Conservation (phyloP, 2,113 vertebrate genomes). For the Amphiprion ocellaris region DNA sequence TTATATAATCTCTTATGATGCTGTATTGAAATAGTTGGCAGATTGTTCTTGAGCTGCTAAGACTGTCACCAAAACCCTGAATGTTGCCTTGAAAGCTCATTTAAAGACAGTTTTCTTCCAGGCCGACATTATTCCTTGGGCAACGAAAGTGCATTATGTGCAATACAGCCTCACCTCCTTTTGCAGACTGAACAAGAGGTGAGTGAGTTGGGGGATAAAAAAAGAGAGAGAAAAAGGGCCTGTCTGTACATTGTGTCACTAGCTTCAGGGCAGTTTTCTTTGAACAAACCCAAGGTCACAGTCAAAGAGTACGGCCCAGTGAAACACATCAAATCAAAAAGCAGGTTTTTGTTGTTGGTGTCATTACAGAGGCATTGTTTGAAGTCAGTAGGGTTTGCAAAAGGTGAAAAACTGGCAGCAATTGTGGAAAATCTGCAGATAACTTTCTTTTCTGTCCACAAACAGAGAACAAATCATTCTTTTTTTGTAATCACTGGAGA, state of each 20-base stretch:
- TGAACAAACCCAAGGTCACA: slow-evolving; percentile 54
- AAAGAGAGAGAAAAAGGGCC: background rate
- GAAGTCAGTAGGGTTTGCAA: background rate
- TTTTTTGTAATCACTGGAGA: background rate
- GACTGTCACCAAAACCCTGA: background rate
- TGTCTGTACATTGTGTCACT: slow-evolving; percentile 14
- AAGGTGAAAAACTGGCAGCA: slow-evolving; percentile 1
- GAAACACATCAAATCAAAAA: slow-evolving; percentile 34
- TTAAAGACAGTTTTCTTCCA: slow-evolving; percentile 3
- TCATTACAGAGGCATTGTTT: slow-evolving; percentile 13
- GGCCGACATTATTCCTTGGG: background rate
- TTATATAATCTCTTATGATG: slow-evolving; percentile 37
- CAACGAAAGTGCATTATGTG: slow-evolving; percentile 22
- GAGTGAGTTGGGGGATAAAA: slow-evolving; percentile 3
- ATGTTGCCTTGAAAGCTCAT: background rate
- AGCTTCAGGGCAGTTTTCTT: slow-evolving; percentile 44
- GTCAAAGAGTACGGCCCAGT: slow-evolving; percentile 20
- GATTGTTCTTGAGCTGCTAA: slow-evolving; percentile 1
- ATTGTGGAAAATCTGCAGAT: background rate
- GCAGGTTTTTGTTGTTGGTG: background rate
- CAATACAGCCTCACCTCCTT: slow-evolving; percentile 23
- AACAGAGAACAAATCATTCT: no score
- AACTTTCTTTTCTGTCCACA: background rate
- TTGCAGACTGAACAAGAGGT: slow-evolving; percentile 36
- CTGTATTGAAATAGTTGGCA: slow-evolving; percentile 15